phyloP scores from a whole-genome alignment of 2,797 vertebrate genomes.

The Alcedo quadribrachys region DNA sequence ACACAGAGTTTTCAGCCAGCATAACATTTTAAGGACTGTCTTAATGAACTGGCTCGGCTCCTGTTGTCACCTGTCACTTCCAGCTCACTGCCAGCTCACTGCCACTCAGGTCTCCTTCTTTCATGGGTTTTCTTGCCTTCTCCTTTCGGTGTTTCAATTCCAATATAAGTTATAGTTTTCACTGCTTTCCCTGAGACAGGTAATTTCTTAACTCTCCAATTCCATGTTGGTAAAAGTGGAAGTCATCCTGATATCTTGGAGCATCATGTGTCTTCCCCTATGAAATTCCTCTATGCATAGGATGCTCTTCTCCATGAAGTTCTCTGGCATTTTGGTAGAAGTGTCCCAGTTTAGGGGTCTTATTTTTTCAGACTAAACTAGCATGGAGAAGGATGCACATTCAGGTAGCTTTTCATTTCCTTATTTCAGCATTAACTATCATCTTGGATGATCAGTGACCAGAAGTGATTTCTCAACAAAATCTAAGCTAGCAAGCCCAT shows the following conservation, averaged over 20 bases:
- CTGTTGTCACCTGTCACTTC: constrained; percentile 28
- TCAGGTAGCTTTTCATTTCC: background rate
- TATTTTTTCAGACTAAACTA: background rate
- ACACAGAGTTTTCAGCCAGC: constrained; percentile 46
- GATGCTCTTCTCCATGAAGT: background rate
- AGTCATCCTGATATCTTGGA: background rate
- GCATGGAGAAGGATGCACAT: background rate
- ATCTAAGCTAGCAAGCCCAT: background rate
- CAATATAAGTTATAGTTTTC: background rate
- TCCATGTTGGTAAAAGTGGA: background rate
- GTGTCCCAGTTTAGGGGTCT: background rate
- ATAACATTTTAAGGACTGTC: constrained; percentile 66
- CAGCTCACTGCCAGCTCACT: background rate
- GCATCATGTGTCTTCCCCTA: background rate
- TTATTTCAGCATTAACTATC: background rate
- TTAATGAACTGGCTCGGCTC: constrained; percentile 70
- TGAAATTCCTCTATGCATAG: background rate
- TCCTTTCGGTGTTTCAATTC: background rate
- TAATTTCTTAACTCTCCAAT: background rate
- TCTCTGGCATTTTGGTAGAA: background rate
- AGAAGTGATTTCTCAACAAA: background rate
- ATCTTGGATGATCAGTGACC: background rate
- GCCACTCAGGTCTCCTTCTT: background rate
- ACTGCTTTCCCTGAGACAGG: background rate
- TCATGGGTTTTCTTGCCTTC: background rate